Percentiles rank a stretch among this genome's conserved stretches.
These are phyloP conservation scores for Chalcosyrphus nemorum DNA, from an alignment of 2,888 invertebrate genomes.

Conservation along the genomic window DNA sequence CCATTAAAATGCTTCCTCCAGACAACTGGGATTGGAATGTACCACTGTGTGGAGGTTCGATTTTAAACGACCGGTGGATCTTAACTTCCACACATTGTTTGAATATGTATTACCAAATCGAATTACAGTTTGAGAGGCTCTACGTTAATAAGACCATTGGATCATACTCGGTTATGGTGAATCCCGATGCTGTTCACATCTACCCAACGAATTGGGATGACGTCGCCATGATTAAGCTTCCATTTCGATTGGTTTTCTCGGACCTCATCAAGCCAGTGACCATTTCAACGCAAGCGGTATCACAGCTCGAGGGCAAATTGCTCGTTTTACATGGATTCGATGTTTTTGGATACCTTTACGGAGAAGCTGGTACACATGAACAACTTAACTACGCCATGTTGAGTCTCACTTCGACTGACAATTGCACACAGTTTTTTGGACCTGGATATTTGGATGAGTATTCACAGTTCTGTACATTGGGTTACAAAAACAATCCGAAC, in stretches of 20 bases:
- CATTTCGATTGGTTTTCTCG: constrained; percentile 34
- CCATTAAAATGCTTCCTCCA: too few relatives aligned
- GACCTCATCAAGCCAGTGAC: constrained; percentile 1
- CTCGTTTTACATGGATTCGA: constrained; percentile 63
- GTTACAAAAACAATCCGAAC: neutral
- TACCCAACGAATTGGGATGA: constrained; percentile 69
- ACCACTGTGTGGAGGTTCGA: neutral
- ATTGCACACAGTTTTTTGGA: constrained; percentile 12
- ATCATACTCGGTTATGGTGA: constrained; percentile 21
- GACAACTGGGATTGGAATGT: too few relatives aligned
- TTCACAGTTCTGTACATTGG: constrained; percentile 38
- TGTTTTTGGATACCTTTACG: neutral
- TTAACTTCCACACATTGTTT: too few relatives aligned
- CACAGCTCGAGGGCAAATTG: constrained; percentile 3
- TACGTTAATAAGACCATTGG: neutral
- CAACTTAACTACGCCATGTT: constrained; percentile 44
- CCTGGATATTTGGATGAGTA: constrained; percentile 55
- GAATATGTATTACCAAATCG: too few relatives aligned
- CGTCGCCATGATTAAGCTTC: constrained; percentile 56
- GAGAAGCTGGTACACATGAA: neutral
- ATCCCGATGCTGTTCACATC: neutral
- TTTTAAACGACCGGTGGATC: too few relatives aligned
- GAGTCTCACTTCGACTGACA: constrained; percentile 17
- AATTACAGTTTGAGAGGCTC: too few relatives aligned
- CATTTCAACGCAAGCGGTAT: neutral